Conservation (phyloP, 2,888 invertebrate species). For the Ectemnius lituratus region DNA sequence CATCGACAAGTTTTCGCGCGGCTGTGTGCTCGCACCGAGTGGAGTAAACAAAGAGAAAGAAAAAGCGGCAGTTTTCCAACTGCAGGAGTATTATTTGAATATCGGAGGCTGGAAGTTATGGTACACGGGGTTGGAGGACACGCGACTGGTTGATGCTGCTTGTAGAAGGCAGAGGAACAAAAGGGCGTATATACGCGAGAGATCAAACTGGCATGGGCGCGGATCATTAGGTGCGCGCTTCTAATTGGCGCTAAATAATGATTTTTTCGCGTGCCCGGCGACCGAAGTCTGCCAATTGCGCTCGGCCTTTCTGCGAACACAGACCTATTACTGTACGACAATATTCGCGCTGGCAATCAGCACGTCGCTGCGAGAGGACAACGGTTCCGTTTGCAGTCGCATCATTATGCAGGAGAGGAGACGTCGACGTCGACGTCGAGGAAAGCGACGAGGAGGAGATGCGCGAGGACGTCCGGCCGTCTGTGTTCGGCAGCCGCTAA, state of each 20-base stretch:
- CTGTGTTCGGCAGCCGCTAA: conserved; percentile 42
- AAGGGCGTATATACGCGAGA: conserved; percentile 6
- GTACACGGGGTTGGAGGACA: too few species aligned
- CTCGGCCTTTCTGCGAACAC: conserved; percentile 60
- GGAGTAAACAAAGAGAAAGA: not conserved
- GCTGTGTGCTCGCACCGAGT: not conserved
- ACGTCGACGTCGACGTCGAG: conserved; percentile 34
- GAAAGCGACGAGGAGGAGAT: conserved; percentile 11
- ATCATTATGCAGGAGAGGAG: conserved; percentile 56
- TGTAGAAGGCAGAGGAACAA: conserved; percentile 10
- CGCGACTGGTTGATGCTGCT: conserved; percentile 9
- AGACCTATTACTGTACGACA: conserved; percentile 67
- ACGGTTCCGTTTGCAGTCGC: conserved; percentile 58
- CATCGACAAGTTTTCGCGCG: not conserved
- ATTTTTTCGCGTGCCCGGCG: conserved; percentile 57
- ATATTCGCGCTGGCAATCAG: conserved; percentile 71
- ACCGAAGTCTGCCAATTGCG: conserved; percentile 34
- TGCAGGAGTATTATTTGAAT: not conserved
- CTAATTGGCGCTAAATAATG: conserved; percentile 71
- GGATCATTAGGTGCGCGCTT: conserved; percentile 53
- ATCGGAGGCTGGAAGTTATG: conserved; percentile 23
- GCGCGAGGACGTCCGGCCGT: not conserved
- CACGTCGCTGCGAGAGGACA: conserved; percentile 67
- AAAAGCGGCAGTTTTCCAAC: not conserved
- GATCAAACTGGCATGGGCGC: conserved; percentile 29